Evolutionary conservation across 2,113 vertebrate genomes (phyloP).

Genomic region (Cercocebus atys): DNA sequence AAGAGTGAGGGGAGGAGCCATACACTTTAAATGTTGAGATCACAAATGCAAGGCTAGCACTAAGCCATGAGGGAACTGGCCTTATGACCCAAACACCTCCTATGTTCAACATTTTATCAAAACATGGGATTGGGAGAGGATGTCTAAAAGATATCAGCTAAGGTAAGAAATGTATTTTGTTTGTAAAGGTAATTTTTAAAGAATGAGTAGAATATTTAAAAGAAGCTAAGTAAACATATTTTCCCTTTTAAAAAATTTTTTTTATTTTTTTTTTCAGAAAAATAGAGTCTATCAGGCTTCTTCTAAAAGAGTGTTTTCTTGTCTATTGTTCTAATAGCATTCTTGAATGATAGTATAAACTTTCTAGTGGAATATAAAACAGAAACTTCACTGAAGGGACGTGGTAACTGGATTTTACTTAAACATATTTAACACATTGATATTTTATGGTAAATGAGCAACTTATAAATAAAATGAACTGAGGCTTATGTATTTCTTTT

Average conservation of each 20-base stretch:
- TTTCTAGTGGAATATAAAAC: neutral
- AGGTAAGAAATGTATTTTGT: neutral
- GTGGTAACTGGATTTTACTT: neutral
- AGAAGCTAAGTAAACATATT: neutral
- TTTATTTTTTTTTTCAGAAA: neutral
- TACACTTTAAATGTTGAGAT: no score
- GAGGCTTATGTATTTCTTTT: neutral
- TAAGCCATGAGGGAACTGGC: no score
- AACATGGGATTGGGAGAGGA: no score
- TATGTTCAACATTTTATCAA: no score
- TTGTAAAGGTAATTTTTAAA: neutral
- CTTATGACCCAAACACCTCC: no score
- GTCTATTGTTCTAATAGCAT: neutral
- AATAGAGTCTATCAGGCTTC: neutral
- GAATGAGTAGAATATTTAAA: neutral
- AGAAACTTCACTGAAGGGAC: neutral
- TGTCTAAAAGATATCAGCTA: no score
- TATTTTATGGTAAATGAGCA: conserved; percentile 30
- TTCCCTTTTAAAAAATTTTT: neutral
- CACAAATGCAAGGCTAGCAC: no score
- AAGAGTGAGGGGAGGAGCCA: no score
- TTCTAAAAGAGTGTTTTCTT: neutral
- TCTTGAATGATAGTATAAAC: neutral
- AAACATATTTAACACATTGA: neutral
- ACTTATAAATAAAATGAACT: conserved; percentile 12